These are phyloP conservation scores for Neoascia interrupta DNA, from an alignment of 2,888 invertebrate species.

Conservation along the genomic window DNA sequence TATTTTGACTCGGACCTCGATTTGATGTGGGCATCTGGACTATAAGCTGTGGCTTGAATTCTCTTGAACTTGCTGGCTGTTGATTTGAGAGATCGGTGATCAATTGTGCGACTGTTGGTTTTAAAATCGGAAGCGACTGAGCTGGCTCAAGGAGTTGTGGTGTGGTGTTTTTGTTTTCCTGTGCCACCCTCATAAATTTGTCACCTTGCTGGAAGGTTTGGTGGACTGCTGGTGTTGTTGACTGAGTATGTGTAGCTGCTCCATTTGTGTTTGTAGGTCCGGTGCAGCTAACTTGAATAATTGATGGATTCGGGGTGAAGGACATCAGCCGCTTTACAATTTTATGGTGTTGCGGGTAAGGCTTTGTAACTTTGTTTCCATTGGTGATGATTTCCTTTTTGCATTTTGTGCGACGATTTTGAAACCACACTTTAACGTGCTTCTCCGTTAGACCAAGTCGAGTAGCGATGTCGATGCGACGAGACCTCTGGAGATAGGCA, in stretches of 20 bases:
- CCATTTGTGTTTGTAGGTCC: not conserved
- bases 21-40: not conserved
- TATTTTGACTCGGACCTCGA: not conserved
- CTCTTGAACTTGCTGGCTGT: not conserved
- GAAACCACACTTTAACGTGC: slow-evolving; percentile 93
- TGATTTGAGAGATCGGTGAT: not conserved
- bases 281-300: not conserved
- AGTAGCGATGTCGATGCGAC: slow-evolving; percentile 97
- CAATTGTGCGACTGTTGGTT: slow-evolving; percentile 1
- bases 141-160: too few relatives aligned
- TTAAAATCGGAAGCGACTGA: not conserved
- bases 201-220: not conserved
- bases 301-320: too few relatives aligned
- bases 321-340: not conserved
- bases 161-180: not conserved
- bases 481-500: slow-evolving; percentile 92
- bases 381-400: slow-evolving; percentile 78
- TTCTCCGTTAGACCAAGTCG: slow-evolving; percentile 92
- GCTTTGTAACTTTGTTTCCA: not conserved
- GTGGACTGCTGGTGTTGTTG: too few relatives aligned
- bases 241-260: too few relatives aligned
- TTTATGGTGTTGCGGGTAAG: not conserved
- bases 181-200: not conserved
- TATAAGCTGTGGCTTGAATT: slow-evolving; percentile 7
- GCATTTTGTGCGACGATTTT: slow-evolving; percentile 89